Evolutionary conservation across 2,888 invertebrate species (phyloP).

Genomic region (Paralinhomoeus sp.): DNA sequence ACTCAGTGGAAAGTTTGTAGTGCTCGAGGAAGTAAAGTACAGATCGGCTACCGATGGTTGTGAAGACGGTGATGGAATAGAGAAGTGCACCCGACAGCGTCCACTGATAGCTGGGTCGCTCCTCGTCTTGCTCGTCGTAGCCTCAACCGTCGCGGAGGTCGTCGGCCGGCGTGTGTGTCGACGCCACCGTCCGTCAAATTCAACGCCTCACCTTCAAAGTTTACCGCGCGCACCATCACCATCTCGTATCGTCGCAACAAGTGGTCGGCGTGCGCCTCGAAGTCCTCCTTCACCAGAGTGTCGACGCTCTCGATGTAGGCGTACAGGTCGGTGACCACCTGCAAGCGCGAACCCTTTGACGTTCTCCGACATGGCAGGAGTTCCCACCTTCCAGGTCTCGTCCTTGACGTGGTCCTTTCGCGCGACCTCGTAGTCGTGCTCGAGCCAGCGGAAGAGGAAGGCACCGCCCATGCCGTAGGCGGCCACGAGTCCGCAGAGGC

Average conservation of each 20-base stretch:
- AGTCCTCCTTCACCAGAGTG: constrained; percentile 20
- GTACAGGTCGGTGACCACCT: constrained; percentile 20
- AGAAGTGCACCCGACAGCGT: constrained; percentile 29
- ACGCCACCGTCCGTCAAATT: too few species aligned
- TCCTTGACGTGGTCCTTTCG: constrained; percentile 34
- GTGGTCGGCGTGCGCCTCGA: constrained; percentile 19
- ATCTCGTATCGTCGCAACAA: constrained; percentile 27
- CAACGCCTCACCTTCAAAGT: constrained; percentile 18
- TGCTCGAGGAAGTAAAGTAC: not conserved
- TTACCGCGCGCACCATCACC: constrained; percentile 27
- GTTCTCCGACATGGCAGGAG: not conserved
- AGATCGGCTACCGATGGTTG: constrained; percentile 27
- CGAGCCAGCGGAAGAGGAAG: constrained; percentile 48
- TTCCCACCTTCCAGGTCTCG: constrained; percentile 15
- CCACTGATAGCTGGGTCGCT: constrained; percentile 23
- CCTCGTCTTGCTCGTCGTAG: constrained; percentile 24
- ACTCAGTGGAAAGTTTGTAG: too few species aligned
- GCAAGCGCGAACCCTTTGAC: not conserved
- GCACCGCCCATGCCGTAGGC: constrained; percentile 51
- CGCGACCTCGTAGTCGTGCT: constrained; percentile 44
- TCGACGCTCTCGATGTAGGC: constrained; percentile 24
- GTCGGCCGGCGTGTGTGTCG: too few species aligned
- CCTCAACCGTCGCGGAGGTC: constrained; percentile 7
- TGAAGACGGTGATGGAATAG: constrained; percentile 30
- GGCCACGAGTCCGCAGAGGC: constrained; percentile 45